These are phyloP conservation scores for Actinemys pallida DNA, from an alignment of 2,113 vertebrate species.

Conservation along the genomic window DNA sequence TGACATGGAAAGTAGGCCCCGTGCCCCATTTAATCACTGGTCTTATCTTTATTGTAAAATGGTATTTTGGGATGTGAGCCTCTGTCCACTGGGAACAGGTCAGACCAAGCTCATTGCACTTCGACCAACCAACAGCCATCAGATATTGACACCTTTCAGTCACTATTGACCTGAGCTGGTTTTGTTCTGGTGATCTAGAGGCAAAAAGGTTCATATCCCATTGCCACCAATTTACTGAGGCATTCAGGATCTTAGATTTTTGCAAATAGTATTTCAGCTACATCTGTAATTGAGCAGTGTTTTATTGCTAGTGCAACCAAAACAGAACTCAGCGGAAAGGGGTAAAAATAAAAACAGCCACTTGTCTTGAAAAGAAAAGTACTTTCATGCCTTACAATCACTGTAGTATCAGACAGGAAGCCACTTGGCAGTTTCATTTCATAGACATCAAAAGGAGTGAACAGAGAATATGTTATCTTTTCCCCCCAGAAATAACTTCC, in stretches of 20 bases:
- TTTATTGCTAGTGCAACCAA: background rate
- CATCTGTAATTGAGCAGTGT: background rate
- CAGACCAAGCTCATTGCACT: background rate
- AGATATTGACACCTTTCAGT: background rate
- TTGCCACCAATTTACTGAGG: background rate
- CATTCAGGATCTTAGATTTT: background rate
- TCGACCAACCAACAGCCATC: background rate
- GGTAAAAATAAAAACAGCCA: background rate
- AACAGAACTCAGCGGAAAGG: background rate
- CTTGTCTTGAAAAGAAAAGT: background rate
- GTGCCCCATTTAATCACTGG: background rate
- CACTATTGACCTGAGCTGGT: background rate
- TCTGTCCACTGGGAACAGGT: background rate
- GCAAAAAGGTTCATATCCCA: background rate
- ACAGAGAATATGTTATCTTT: background rate
- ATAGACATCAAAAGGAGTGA: background rate
- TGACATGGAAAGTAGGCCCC: background rate
- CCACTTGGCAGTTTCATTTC: background rate
- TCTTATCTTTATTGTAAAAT: background rate
- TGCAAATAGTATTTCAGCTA: background rate
- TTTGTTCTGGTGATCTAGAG: background rate
- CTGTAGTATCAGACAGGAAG: background rate
- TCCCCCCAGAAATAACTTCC: background rate
- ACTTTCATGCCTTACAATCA: background rate
- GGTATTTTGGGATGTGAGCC: background rate